phyloP scores from a whole-genome alignment of 2,888 invertebrate species.

The Leucophenga maculata region DNA sequence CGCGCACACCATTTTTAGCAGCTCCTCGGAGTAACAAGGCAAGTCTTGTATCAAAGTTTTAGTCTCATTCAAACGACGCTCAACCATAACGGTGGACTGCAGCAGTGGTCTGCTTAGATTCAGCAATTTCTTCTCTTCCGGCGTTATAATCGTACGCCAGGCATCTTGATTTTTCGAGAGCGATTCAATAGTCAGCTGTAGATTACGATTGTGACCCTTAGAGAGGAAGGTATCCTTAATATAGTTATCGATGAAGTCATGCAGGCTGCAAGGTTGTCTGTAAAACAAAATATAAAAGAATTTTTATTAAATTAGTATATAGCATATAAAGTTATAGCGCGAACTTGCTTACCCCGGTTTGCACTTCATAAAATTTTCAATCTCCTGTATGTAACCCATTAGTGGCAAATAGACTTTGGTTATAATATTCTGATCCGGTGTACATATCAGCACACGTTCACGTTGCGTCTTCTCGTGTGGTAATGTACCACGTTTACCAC shows the following conservation, averaged over 20 bases:
- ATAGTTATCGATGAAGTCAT: conserved; percentile 88
- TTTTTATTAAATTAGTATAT: neutral
- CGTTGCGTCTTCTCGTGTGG: conserved; percentile 65
- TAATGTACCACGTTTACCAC: conserved; percentile 54
- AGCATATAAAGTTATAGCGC: conserved; percentile 40
- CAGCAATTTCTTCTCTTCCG: conserved; percentile 79
- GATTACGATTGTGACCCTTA: conserved; percentile 77
- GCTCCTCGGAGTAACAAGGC: conserved; percentile 83
- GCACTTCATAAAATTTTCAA: conserved; percentile 80
- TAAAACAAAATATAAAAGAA: conserved; percentile 23
- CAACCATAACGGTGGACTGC: conserved; percentile 82
- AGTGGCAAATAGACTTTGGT: conserved; percentile 87
- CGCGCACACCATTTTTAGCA: conserved; percentile 81
- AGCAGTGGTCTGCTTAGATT: conserved; percentile 78
- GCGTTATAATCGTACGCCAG: conserved; percentile 83
- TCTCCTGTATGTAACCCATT: conserved; percentile 86
- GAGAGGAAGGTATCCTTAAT: conserved; percentile 89
- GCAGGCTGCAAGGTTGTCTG: conserved; percentile 82
- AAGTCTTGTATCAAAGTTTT: conserved; percentile 80
- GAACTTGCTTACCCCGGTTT: conserved; percentile 73
- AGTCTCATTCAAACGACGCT: conserved; percentile 76
- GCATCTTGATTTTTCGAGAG: conserved; percentile 84
- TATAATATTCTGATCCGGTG: conserved; percentile 82
- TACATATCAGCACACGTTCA: conserved; percentile 82
- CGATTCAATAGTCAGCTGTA: conserved; percentile 76